These are phyloP conservation scores for Eubucco bourcierii DNA, from an alignment of 2,113 vertebrate species.

Conservation along the genomic window DNA sequence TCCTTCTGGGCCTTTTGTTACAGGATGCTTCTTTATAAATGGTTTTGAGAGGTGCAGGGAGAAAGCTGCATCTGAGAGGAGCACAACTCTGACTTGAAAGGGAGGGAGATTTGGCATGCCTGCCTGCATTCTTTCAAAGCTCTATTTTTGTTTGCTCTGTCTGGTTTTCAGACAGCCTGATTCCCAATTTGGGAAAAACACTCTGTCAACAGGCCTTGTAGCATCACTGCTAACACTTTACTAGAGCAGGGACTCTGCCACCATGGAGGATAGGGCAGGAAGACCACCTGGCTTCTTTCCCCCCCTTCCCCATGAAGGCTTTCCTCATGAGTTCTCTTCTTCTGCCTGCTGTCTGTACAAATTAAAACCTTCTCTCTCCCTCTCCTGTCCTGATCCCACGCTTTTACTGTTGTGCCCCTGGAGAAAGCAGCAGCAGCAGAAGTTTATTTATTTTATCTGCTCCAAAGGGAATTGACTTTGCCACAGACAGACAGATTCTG, in stretches of 20 bases:
- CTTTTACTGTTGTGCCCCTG: background rate
- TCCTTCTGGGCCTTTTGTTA: background rate
- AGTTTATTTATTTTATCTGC: background rate
- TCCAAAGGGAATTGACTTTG: slow-evolving; percentile 42
- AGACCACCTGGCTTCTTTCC: background rate
- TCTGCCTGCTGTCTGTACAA: background rate
- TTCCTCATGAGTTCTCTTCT: background rate
- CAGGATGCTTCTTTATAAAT: background rate
- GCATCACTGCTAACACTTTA: background rate
- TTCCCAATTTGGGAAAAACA: slow-evolving; percentile 59
- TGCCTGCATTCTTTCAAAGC: slow-evolving; percentile 25
- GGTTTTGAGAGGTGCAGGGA: background rate
- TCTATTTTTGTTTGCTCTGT: slow-evolving; percentile 62
- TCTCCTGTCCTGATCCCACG: background rate
- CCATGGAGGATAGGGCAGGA: background rate
- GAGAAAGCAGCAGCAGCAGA: background rate
- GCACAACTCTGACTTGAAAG: background rate
- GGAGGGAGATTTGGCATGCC: slow-evolving; percentile 35
- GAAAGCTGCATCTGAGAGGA: background rate
- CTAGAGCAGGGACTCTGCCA: background rate
- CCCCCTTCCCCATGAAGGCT: fast-evolving
- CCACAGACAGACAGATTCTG: background rate
- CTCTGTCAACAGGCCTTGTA: background rate
- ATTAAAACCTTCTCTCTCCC: background rate
- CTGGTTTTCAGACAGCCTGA: slow-evolving; percentile 40